Base-by-base conservation (phyloP, 1,140 invertebrate species). In the Magallana gigas region DNA sequence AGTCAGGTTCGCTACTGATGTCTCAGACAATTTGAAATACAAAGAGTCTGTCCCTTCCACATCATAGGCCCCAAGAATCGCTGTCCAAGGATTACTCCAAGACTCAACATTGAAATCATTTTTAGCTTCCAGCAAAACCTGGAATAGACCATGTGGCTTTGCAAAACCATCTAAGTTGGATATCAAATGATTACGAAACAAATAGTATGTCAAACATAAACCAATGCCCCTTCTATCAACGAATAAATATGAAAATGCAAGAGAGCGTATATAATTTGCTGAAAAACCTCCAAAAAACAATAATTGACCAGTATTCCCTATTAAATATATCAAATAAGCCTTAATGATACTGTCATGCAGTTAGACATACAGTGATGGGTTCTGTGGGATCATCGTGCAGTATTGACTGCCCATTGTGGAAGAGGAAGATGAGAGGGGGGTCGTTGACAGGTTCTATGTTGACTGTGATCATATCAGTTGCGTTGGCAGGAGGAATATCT, bases 301-400 rank as follows among this genome's bases (percentile, higher is more conserved):
- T 48, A 48, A 48, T 48, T 48, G 36, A 48, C 36, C 36, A 48
- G 36, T 48, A 48, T 48, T 48, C 36, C 36, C 36, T 48, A 48
- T 48, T 0, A 3, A 48, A 5, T 48, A 48, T 48, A 48, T 48
- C 5, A 48, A 36, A 48, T 48, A 48, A 48, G 36, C 36, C 36
- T 5, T 1, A 48, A 2, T 48, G 5, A 48, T 48, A 48, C 36
- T 48, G 36, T 5, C 36, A 48, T 48, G 36, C 3, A 48, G 36
- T 48, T 0, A 4, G 36, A 48, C 88, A 87, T 89, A 89, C 88
- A 64, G 83, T 58, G 7, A 88, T 62, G 4, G 85, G 82, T 84
- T 88, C 88, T 29, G 88, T 88, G 11, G 59, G 57, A 62, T 88
- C 88, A 36, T 23, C 64, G 60, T 88, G 57, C 18, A 88, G 18